Evolutionary conservation across 1,140 invertebrate species (phyloP).

Genomic region (Mamestra configurata): DNA sequence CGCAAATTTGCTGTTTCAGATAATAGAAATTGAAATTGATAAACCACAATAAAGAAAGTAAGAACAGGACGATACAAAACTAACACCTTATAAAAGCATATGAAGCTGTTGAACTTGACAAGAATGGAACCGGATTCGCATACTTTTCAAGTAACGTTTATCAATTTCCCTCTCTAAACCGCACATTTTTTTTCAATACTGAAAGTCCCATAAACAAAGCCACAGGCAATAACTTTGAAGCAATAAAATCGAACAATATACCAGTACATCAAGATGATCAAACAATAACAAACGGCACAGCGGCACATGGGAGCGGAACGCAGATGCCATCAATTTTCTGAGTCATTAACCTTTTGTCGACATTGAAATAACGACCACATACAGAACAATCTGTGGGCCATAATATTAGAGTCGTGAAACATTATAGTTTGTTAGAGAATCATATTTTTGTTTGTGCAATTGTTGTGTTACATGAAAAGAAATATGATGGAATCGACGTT

Average conservation of each 20-base stretch:
- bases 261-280: conserved; percentile 27
- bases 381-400: conserved; percentile 23
- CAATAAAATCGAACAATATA: conserved; percentile 21
- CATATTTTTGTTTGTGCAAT: conserved; percentile 16
- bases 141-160: background rate
- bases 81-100: too few relatives aligned
- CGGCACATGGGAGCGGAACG: conserved; percentile 49
- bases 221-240: background rate
- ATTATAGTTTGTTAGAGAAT: conserved; percentile 30
- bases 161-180: background rate
- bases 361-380: conserved; percentile 59
- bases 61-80: background rate
- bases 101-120: too few relatives aligned
- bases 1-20: background rate
- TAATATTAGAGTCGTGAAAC: conserved; percentile 7
- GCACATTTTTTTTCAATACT: background rate
- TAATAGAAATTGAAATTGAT: too few relatives aligned
- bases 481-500: background rate
- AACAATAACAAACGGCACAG: conserved; percentile 44
- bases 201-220: background rate
- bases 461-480: background rate
- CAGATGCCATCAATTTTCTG: conserved; percentile 56
- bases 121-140: background rate
- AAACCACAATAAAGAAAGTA: background rate
- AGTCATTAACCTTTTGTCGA: conserved; percentile 61